phyloP scores from a whole-genome alignment of 2,797 vertebrate genomes.

The Microcaecilia unicolor region DNA sequence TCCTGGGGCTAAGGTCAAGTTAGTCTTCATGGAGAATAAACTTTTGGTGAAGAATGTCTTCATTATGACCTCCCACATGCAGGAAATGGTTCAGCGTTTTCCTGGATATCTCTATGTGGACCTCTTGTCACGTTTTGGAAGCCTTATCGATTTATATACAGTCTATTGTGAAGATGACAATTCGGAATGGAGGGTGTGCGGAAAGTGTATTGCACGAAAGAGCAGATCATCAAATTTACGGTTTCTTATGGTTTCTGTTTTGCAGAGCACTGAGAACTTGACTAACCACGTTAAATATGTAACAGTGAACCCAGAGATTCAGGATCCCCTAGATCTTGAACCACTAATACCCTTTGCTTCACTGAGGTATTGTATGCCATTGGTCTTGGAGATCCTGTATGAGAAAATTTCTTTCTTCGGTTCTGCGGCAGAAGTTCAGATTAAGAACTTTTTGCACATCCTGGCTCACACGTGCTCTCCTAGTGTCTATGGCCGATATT shows the following conservation, averaged over 20 bases:
- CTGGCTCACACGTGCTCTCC: neutral
- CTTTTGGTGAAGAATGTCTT: constrained; percentile 7
- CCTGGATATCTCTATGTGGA: constrained; percentile 11
- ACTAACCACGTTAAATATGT: constrained; percentile 11
- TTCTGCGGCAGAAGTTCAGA: neutral
- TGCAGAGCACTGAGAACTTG: constrained; percentile 14
- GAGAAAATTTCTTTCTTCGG: neutral
- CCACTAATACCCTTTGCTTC: constrained; percentile 1
- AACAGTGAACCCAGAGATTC: constrained; percentile 1
- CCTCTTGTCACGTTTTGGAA: neutral
- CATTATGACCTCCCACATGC: constrained; percentile 9
- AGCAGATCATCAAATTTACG: constrained; percentile 3
- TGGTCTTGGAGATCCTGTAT: neutral
- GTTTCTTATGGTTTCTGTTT: constrained; percentile 6
- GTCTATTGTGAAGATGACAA: constrained; percentile 6
- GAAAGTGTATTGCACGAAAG: constrained; percentile 3
- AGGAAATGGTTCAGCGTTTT: constrained; percentile 3
- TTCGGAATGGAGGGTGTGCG: constrained; percentile 2
- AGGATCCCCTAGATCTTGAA: neutral
- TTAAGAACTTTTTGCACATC: neutral
- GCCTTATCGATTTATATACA: constrained; percentile 7
- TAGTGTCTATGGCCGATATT: constrained; percentile 5
- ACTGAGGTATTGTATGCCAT: constrained; percentile 1
- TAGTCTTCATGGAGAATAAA: constrained; percentile 9
- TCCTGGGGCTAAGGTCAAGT: constrained; percentile 5